phyloP scores from a whole-genome alignment of 2,113 vertebrate species.

The Psophia crepitans region DNA sequence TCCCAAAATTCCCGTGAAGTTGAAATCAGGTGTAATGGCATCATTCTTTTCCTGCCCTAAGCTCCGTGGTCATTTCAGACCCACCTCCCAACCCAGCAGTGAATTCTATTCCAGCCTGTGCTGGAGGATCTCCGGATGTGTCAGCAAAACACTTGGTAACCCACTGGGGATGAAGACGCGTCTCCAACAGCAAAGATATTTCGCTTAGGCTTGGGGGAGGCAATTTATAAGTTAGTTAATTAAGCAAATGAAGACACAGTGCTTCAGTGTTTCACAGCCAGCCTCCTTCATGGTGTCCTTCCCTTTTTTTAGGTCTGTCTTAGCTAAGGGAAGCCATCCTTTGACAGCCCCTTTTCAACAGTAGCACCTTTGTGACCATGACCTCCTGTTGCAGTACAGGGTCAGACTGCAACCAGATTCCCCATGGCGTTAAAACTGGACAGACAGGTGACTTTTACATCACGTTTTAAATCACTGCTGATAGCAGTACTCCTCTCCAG shows the following conservation, averaged over 20 bases:
- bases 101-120: not conserved
- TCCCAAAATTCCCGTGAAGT: not conserved
- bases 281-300: conserved; percentile 68
- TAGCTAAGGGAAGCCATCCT: conserved; percentile 65
- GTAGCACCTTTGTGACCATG: not conserved
- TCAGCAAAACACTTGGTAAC: not conserved
- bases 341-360: not conserved
- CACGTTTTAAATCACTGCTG: not conserved
- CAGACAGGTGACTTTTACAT: not conserved
- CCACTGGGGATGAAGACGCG: not conserved
- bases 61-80: not conserved
- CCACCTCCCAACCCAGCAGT: not conserved
- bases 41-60: not conserved
- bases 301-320: conserved; percentile 67
- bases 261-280: conserved; percentile 47
- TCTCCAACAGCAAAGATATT: not conserved
- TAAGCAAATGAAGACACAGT: not conserved
- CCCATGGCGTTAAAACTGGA: not conserved
- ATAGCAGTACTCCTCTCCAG: not conserved
- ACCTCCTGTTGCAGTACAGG: not conserved
- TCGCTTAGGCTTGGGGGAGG: not conserved
- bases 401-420: not conserved
- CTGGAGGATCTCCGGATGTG: not conserved
- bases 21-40: not conserved
- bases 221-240: not conserved